phyloP scores from a whole-genome alignment of 2,888 invertebrate genomes.

The Calliscelio sp. region DNA sequence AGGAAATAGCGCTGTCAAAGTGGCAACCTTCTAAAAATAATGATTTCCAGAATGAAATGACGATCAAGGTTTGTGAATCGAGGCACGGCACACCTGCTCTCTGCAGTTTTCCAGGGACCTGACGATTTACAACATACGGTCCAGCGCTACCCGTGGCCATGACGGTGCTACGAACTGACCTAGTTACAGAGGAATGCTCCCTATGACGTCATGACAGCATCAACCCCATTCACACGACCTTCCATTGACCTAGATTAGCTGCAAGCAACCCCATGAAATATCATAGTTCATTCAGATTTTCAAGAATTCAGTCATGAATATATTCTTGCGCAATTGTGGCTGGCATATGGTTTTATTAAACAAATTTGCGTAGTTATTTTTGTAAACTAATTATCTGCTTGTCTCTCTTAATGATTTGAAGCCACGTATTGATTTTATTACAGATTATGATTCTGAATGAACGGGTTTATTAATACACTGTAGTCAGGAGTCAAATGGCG shows the following conservation, averaged over 20 bases:
- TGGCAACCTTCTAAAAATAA: slow-evolving; percentile 41
- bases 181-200: slow-evolving; percentile 83
- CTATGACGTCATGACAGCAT: slow-evolving; percentile 82
- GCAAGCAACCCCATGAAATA: slow-evolving; percentile 80
- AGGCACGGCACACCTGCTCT: slow-evolving; percentile 36
- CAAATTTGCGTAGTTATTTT: slow-evolving; percentile 13
- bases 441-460: slow-evolving; percentile 16
- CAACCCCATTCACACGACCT: slow-evolving; percentile 84
- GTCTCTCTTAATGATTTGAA: slow-evolving; percentile 5
- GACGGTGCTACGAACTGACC: slow-evolving; percentile 82
- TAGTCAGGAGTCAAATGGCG: not conserved
- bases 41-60: slow-evolving; percentile 55
- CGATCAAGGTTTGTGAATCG: slow-evolving; percentile 69
- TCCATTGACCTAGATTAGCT: slow-evolving; percentile 81
- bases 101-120: slow-evolving; percentile 68
- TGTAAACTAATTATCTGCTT: not conserved
- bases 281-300: slow-evolving; percentile 83
- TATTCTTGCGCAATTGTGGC: slow-evolving; percentile 36
- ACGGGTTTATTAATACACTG: not conserved
- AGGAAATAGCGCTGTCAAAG: not conserved
- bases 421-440: slow-evolving; percentile 10
- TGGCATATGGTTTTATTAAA: not conserved
- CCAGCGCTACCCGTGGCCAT: slow-evolving; percentile 80
- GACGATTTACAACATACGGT: slow-evolving; percentile 75
- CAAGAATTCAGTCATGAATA: slow-evolving; percentile 70